Percentiles rank a stretch among this genome's conserved stretches.
These are phyloP conservation scores for Steatocranus sp. DNA, from an alignment of 2,797 vertebrate genomes.

Conservation along the genomic window DNA sequence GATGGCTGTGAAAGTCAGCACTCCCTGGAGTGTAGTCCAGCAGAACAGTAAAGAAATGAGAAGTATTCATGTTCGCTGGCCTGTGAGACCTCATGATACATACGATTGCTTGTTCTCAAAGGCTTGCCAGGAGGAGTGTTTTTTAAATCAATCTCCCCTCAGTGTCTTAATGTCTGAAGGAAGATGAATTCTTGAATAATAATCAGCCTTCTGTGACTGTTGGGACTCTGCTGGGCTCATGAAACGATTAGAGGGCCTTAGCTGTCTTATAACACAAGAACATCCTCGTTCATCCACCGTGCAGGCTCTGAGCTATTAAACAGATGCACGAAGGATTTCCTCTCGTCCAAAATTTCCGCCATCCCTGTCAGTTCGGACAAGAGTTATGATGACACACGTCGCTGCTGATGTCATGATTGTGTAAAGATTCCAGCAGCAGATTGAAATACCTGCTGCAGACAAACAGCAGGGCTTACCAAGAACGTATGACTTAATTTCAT, in stretches of 20 bases:
- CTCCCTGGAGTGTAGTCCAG: not conserved
- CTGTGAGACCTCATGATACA: constrained; percentile 1
- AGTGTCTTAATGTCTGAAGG: not conserved
- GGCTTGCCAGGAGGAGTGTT: constrained; percentile 4
- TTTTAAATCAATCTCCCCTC: constrained; percentile 1
- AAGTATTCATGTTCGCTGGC: constrained; percentile 5
- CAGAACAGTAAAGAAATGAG: not conserved
- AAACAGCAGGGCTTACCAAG: not conserved
- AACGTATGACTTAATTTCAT: constrained; percentile 25
- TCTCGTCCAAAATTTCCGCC: constrained; percentile 35
- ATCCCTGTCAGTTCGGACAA: constrained; percentile 25
- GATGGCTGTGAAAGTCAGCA: constrained; percentile 34
- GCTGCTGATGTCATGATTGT: constrained; percentile 41
- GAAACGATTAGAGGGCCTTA: not conserved
- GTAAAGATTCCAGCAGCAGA: constrained; percentile 27
- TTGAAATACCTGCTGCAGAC: constrained; percentile 41
- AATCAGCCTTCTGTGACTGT: not conserved
- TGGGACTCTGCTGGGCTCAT: not conserved
- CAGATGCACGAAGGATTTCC: constrained; percentile 63
- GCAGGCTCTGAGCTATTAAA: constrained; percentile 30
- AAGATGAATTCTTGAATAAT: not conserved
- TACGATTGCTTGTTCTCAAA: constrained; percentile 8
- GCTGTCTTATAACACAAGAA: constrained; percentile 7
- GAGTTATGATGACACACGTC: constrained; percentile 40
- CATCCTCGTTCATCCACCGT: constrained; percentile 9